phyloP scores from a whole-genome alignment of 2,113 vertebrate species.

The Brachyhypopomus occidentalis region DNA sequence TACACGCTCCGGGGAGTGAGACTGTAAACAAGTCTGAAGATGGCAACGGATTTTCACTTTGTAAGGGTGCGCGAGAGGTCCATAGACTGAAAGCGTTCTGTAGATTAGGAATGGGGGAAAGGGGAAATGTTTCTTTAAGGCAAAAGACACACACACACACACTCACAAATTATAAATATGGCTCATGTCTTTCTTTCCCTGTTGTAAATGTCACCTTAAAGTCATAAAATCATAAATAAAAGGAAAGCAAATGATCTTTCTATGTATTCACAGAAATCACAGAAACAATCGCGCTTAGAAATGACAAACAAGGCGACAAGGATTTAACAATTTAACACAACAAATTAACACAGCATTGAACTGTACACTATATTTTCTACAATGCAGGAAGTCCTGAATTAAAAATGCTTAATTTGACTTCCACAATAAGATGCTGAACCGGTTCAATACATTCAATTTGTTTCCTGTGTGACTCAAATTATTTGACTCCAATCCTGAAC shows the following conservation, averaged over 20 bases:
- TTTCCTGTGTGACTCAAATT: background rate
- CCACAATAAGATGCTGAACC: background rate
- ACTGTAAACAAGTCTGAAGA: conserved; percentile 31
- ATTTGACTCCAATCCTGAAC: background rate
- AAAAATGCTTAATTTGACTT: background rate
- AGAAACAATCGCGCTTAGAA: background rate
- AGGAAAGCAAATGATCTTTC: background rate
- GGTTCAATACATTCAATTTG: no score
- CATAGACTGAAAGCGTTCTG: background rate
- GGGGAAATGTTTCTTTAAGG: background rate
- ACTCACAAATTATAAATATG: conserved; percentile 1
- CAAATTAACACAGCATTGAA: background rate
- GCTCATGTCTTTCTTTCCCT: background rate
- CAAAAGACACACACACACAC: no score
- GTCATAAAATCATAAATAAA: conserved; percentile 19
- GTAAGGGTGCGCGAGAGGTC: background rate
- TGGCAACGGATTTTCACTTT: background rate
- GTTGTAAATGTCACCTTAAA: background rate
- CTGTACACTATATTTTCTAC: no score
- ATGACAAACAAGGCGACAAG: background rate
- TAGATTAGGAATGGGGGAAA: background rate
- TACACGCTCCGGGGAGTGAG: background rate
- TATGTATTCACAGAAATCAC: background rate
- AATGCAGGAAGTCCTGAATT: no score
- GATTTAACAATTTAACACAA: background rate